Conservation (phyloP, 2,113 vertebrate genomes). For the Circaetus cinerascens region DNA sequence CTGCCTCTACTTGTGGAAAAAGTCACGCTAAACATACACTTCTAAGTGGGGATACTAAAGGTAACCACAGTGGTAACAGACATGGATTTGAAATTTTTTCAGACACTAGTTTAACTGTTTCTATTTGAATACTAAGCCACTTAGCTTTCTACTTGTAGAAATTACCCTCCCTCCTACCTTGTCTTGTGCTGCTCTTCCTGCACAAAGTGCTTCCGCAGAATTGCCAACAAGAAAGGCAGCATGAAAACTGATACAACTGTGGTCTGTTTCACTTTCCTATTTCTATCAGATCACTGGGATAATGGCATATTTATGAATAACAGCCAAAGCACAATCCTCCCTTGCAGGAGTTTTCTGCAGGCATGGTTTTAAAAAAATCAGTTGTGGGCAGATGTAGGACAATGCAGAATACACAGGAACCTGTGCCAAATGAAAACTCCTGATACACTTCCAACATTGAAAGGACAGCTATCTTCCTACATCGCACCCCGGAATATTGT, state of each 20-base stretch:
- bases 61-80: neutral
- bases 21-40: neutral
- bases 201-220: neutral
- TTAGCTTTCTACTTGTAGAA: neutral
- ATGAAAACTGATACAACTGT: neutral
- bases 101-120: neutral
- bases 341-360: neutral
- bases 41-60: neutral
- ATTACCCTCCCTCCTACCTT: neutral
- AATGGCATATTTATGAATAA: neutral
- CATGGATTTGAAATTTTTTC: neutral
- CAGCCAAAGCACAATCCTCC: neutral
- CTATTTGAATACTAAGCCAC: neutral
- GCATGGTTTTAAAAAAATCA: neutral
- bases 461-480: neutral
- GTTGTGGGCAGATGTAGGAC: neutral
- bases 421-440: neutral
- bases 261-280: neutral
- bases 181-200: neutral
- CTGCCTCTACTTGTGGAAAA: neutral
- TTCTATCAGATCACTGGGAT: neutral
- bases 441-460: neutral
- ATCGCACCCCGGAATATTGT: neutral
- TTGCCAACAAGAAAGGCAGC: neutral
- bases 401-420: neutral